Conservation (phyloP, 2,797 vertebrate genomes). For the Premnoplex brunnescens region DNA sequence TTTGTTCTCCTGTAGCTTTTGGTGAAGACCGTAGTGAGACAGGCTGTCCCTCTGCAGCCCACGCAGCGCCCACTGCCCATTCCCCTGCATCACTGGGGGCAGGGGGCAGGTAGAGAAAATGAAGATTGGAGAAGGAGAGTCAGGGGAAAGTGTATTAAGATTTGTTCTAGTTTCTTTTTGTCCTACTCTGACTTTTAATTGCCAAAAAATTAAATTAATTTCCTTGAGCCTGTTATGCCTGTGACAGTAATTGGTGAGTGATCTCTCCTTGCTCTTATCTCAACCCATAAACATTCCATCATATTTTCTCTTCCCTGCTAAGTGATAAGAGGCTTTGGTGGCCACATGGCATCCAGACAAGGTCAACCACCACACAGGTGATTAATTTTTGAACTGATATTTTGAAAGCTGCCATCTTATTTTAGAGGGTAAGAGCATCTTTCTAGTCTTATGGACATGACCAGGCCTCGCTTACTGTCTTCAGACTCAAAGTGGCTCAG, state of each 20-base stretch:
- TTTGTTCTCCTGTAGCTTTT: neutral
- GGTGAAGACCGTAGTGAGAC: neutral
- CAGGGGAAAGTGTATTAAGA: neutral
- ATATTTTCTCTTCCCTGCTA: neutral
- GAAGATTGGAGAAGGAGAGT: neutral
- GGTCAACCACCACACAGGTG: neutral
- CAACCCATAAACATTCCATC: neutral
- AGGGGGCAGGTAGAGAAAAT: neutral
- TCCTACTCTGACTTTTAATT: neutral
- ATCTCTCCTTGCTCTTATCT: neutral
- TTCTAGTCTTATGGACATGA: neutral
- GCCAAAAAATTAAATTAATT: neutral
- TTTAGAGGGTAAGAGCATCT: neutral
- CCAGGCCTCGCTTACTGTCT: neutral
- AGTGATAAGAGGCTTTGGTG: neutral
- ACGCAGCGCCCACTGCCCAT: no score
- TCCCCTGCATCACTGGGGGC: rapidly evolving
- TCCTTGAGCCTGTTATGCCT: neutral
- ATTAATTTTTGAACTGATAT: neutral
- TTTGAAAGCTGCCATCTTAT: neutral
- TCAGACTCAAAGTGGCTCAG: neutral
- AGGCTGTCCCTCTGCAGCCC: neutral
- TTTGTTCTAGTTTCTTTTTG: neutral
- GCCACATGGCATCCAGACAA: neutral
- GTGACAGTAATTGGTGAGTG: neutral